Evolutionary conservation across 2,888 invertebrate species (phyloP).

Genomic region (Orthosia gothica): DNA sequence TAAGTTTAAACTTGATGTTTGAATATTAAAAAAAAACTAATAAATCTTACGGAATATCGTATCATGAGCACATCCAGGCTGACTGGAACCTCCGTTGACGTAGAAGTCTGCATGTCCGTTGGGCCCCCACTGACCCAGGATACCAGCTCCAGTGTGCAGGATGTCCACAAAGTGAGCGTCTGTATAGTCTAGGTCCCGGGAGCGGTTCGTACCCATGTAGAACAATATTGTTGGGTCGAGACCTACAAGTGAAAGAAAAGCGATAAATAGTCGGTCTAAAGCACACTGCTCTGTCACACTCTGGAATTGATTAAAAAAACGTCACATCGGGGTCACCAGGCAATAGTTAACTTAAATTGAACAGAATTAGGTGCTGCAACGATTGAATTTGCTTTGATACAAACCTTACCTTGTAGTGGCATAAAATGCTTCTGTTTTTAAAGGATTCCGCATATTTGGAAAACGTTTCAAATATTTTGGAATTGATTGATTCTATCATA

Average conservation of each 20-base stretch:
- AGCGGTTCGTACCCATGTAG: slow-evolving; percentile 96
- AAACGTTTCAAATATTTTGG: too few species aligned
- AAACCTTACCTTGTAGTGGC: too few species aligned
- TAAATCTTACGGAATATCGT: slow-evolving; percentile 95
- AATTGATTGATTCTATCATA: too few species aligned
- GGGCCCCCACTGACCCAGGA: slow-evolving; percentile 97
- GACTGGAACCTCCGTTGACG: slow-evolving; percentile 97
- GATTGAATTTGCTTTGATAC: too few species aligned
- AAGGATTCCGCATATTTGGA: too few species aligned
- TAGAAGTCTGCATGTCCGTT: slow-evolving; percentile 97
- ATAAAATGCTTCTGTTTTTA: too few species aligned
- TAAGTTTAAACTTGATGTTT: too few species aligned
- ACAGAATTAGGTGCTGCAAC: too few species aligned
- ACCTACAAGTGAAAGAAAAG: slow-evolving; percentile 84
- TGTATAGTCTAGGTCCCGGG: slow-evolving; percentile 95
- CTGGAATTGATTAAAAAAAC: too few species aligned
- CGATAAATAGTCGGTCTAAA: neutral
- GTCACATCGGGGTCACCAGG: too few species aligned
- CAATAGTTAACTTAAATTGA: too few species aligned
- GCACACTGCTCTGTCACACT: too few species aligned
- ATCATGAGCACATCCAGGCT: slow-evolving; percentile 96
- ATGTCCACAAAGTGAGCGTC: slow-evolving; percentile 96
- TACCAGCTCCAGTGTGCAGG: slow-evolving; percentile 96
- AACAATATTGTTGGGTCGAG: slow-evolving; percentile 97
- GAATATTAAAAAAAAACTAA: neutral